Evolutionary conservation across 2,113 vertebrate genomes (phyloP).

Genomic region (Epinephelus lanceolatus): DNA sequence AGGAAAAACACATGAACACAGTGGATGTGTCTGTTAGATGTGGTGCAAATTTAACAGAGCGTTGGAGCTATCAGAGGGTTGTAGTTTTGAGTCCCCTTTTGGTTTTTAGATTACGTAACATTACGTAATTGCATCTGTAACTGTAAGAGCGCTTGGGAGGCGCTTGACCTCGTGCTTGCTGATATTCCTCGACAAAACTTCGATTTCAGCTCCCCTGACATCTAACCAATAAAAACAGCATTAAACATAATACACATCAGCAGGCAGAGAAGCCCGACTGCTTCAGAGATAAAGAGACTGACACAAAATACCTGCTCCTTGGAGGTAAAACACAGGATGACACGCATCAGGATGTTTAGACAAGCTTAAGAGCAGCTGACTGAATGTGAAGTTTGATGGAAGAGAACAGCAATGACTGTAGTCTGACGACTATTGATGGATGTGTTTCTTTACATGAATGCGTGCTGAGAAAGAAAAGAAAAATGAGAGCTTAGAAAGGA

Average conservation of each 20-base stretch:
- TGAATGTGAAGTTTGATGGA: background rate
- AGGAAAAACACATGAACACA: slow-evolving; percentile 19
- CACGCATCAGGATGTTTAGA: background rate
- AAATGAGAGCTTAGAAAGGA: background rate
- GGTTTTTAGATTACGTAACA: slow-evolving; percentile 61
- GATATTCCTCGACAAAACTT: slow-evolving; percentile 32
- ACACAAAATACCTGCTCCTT: background rate
- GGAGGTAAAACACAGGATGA: slow-evolving; percentile 7
- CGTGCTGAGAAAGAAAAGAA: background rate
- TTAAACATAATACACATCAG: background rate
- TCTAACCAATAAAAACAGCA: background rate
- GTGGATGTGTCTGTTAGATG: slow-evolving; percentile 50
- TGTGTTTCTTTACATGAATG: background rate
- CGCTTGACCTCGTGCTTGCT: slow-evolving; percentile 6
- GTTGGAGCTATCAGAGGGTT: slow-evolving; percentile 15
- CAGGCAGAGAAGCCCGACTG: background rate
- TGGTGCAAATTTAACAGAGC: slow-evolving; percentile 46
- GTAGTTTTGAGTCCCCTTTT: slow-evolving; percentile 42
- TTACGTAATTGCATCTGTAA: slow-evolving; percentile 58
- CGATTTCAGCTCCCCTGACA: slow-evolving; percentile 9
- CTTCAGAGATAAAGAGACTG: background rate
- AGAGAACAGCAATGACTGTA: background rate
- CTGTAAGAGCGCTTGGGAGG: slow-evolving; percentile 20
- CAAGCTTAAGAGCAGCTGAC: too few species aligned
- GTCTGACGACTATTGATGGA: background rate